These are phyloP conservation scores for Hycleus phaleratus DNA, from an alignment of 1,140 invertebrate species.

Conservation along the genomic window DNA sequence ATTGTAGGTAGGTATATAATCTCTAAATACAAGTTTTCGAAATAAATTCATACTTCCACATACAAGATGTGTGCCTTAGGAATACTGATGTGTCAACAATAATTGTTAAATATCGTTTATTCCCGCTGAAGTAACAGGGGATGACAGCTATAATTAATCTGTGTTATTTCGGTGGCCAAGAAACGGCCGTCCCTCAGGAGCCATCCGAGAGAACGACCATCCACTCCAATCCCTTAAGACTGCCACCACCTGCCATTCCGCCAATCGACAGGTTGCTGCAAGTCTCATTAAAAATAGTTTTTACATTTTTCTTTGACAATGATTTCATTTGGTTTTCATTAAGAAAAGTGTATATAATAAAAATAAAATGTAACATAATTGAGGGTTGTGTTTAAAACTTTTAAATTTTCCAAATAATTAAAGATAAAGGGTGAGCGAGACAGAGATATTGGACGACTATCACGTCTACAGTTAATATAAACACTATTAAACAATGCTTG, in stretches of 20 bases:
- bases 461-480: conserved; percentile 5
- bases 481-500: conserved; percentile 17
- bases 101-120: conserved; percentile 43
- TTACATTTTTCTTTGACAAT: neutral
- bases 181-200: conserved; percentile 36
- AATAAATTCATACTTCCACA: too few species aligned
- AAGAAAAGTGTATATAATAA: too few species aligned
- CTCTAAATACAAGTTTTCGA: too few species aligned
- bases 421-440: neutral
- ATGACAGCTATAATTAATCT: conserved; percentile 42
- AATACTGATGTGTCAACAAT: conserved; percentile 33
- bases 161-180: conserved; percentile 39
- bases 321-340: neutral
- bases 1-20: too few species aligned
- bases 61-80: too few species aligned
- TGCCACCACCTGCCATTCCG: conserved; percentile 2
- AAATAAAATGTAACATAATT: neutral
- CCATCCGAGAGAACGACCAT: conserved; percentile 27
- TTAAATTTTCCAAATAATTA: neutral
- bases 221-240: conserved; percentile 18
- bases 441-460: neutral
- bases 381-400: neutral
- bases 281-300: conserved; percentile 1
- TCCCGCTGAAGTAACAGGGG: conserved; percentile 37
- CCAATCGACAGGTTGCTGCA: neutral